phyloP scores from a whole-genome alignment of 1,140 invertebrate species.

The Bombus cullumanus region DNA sequence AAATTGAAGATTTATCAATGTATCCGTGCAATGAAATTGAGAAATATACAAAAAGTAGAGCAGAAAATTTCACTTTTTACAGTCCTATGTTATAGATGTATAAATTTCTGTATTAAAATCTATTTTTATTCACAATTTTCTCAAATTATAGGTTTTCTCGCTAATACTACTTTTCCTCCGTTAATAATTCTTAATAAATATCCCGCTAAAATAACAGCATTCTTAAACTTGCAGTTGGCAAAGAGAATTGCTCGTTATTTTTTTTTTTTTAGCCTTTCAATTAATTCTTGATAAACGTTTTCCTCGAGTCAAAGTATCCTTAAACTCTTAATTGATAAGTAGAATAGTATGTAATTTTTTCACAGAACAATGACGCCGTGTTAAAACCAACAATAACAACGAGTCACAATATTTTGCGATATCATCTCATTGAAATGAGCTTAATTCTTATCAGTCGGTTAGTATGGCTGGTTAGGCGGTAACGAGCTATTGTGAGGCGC shows the following conservation, averaged over 20 bases:
- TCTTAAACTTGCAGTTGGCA: background rate
- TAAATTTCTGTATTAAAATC: too few relatives aligned
- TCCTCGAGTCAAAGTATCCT: background rate
- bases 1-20: too few relatives aligned
- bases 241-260: too few relatives aligned
- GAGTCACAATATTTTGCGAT: background rate
- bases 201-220: background rate
- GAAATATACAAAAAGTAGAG: too few relatives aligned
- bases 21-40: too few relatives aligned
- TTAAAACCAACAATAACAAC: background rate
- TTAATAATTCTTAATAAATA: background rate
- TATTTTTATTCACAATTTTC: too few relatives aligned
- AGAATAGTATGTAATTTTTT: background rate
- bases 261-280: background rate
- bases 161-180: background rate
- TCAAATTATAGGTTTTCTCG: too few relatives aligned
- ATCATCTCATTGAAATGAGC: background rate
- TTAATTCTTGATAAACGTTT: background rate
- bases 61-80: too few relatives aligned
- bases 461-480: background rate
- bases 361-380: background rate
- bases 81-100: too few relatives aligned
- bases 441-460: background rate
- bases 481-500: background rate
- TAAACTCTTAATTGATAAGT: background rate